phyloP scores from a whole-genome alignment of 1,140 invertebrate species.

The Lordiphosa collinella region DNA sequence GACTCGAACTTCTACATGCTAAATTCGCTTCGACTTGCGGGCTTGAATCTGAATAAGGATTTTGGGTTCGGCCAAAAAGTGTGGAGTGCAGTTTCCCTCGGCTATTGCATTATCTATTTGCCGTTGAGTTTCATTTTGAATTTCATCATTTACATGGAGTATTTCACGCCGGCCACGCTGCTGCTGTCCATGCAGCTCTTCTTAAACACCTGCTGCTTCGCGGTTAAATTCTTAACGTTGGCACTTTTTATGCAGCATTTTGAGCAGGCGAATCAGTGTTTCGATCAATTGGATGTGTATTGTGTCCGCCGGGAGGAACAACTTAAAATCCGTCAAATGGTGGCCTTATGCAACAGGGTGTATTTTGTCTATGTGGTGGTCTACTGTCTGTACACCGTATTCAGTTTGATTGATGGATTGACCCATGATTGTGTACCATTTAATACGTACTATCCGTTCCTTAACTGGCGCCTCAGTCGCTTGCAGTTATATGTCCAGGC shows the following conservation, averaged over 20 bases:
- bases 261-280: conserved; percentile 27
- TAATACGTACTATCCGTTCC: conserved; percentile 36
- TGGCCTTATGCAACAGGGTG: conserved; percentile 21
- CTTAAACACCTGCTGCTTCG: conserved; percentile 34
- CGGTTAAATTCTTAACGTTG: conserved; percentile 23
- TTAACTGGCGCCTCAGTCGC: conserved; percentile 28
- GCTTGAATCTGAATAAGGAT: conserved; percentile 13
- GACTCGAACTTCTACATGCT: conserved; percentile 28
- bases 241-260: conserved; percentile 4
- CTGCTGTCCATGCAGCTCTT: conserved; percentile 33
- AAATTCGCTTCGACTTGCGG: conserved; percentile 12
- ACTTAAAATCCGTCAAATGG: conserved; percentile 13
- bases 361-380: conserved; percentile 29
- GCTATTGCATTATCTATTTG: conserved; percentile 23
- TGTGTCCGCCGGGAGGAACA: conserved; percentile 21
- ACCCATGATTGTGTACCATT: conserved; percentile 24
- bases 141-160: conserved; percentile 13
- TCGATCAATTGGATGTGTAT: conserved; percentile 27
- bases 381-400: conserved; percentile 19
- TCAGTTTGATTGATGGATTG: conserved; percentile 27
- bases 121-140: conserved; percentile 34
- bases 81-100: conserved; percentile 28
- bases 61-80: conserved; percentile 14
- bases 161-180: conserved; percentile 23
- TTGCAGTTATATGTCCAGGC: conserved; percentile 23